Evolutionary conservation across 2,113 vertebrate genomes (phyloP).

Genomic region (Salvelinus fontinalis): DNA sequence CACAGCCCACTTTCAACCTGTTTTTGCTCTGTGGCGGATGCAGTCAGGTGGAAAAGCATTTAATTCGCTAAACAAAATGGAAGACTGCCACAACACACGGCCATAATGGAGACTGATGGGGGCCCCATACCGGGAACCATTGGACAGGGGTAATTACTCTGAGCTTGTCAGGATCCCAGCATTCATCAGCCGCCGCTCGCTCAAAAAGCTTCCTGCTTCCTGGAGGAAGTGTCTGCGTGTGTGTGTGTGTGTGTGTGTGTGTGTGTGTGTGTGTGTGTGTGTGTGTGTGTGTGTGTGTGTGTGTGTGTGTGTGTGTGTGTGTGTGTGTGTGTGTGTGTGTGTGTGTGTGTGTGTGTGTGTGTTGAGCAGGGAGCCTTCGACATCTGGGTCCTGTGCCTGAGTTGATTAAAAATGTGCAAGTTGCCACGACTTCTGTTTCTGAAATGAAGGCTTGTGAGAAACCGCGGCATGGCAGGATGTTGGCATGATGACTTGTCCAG

Average conservation of each 20-base stretch:
- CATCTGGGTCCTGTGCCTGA: constrained; percentile 16
- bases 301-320: constrained; percentile 8
- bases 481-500: background rate
- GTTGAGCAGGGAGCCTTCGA: background rate
- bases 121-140: constrained; percentile 57
- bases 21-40: constrained; percentile 41
- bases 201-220: constrained; percentile 43
- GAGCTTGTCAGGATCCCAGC: constrained; percentile 58
- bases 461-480: background rate
- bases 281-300: background rate
- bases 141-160: constrained; percentile 75
- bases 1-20: constrained; percentile 4
- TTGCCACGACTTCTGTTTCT: constrained; percentile 31
- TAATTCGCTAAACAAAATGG: constrained; percentile 77
- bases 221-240: constrained; percentile 5
- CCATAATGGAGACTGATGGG: constrained; percentile 68
- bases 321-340: constrained; percentile 5
- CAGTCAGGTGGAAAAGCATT: constrained; percentile 72
- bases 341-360: too few relatives aligned
- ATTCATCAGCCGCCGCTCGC: constrained; percentile 57
- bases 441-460: constrained; percentile 38
- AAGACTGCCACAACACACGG: constrained; percentile 17
- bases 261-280: background rate
- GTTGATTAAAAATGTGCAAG: constrained; percentile 43
- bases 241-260: background rate